phyloP scores from a whole-genome alignment of 1,140 invertebrate genomes.

The Popillia japonica region DNA sequence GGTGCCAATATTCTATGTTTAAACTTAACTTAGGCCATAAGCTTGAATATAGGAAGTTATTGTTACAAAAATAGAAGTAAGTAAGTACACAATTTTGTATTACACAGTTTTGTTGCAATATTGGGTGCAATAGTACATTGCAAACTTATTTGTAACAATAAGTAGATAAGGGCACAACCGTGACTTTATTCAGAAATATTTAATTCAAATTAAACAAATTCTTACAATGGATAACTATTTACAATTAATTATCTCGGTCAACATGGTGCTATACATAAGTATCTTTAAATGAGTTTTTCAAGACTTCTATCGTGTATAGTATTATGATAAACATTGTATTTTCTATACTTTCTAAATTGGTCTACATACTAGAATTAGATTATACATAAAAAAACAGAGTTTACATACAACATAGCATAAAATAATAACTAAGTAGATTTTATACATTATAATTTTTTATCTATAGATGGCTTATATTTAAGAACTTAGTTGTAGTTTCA shows the following conservation, averaged over 20 bases:
- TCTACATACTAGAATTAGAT: background rate
- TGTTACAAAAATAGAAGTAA: background rate
- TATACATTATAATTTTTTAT: too few species aligned
- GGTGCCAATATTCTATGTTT: slow-evolving; percentile 31
- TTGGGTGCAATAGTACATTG: too few species aligned
- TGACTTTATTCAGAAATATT: background rate
- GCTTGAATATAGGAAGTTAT: background rate
- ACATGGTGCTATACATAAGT: background rate
- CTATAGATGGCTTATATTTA: too few species aligned
- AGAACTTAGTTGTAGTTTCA: too few species aligned
- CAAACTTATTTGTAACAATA: too few species aligned
- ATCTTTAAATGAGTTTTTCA: background rate
- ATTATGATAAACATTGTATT: background rate
- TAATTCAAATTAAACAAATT: background rate
- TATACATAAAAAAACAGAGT: background rate
- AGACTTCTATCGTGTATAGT: background rate
- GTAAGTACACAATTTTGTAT: background rate
- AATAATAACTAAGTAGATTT: background rate
- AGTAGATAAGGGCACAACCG: too few species aligned
- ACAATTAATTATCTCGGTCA: background rate
- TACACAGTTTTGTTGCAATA: too few species aligned
- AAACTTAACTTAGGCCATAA: slow-evolving; percentile 4
- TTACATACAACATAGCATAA: background rate
- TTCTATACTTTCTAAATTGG: background rate
- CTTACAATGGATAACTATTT: background rate